Percentiles rank a stretch among this genome's conserved stretches.
phyloP scores from a whole-genome alignment of 2,797 vertebrate species.

The Harpagifer antarcticus region DNA sequence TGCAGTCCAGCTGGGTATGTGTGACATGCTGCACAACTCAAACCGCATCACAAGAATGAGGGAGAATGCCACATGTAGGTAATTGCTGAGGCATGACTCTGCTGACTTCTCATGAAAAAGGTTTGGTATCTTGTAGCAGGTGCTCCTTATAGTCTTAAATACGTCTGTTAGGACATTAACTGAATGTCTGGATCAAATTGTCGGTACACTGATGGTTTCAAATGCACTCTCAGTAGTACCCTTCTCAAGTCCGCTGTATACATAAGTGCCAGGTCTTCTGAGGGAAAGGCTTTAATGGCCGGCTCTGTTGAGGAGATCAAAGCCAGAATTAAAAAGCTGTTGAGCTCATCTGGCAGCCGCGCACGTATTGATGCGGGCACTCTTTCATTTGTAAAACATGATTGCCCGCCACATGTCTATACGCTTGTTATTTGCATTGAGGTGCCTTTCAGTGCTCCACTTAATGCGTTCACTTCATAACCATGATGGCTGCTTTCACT shows the following conservation, averaged over 20 bases:
- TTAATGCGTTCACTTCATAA: not conserved
- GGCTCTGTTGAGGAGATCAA: slow-evolving; percentile 33
- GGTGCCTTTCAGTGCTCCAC: not conserved
- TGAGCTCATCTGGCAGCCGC: slow-evolving; percentile 24
- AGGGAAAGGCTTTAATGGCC: slow-evolving; percentile 19
- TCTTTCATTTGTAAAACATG: slow-evolving; percentile 21
- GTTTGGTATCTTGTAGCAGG: not conserved
- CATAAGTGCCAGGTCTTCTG: slow-evolving; percentile 9
- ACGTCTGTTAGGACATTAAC: too few relatives aligned
- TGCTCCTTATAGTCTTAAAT: not conserved
- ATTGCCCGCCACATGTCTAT: not conserved
- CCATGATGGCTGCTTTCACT: not conserved
- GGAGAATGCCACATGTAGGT: not conserved
- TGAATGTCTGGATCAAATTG: not conserved
- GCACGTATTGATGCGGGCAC: slow-evolving; percentile 1
- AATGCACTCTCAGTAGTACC: not conserved
- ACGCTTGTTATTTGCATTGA: not conserved
- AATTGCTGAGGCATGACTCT: not conserved
- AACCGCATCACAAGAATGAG: not conserved
- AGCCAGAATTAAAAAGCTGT: slow-evolving; percentile 17
- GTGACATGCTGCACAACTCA: slow-evolving; percentile 2
- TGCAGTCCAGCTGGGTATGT: not conserved
- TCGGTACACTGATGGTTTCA: not conserved
- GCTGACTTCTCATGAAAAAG: not conserved
- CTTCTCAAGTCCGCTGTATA: not conserved